Percentiles rank a stretch among this genome's conserved stretches.
Evolutionary conservation across 2,113 vertebrate species (phyloP).

Genomic region (Sminthopsis crassicaudata): DNA sequence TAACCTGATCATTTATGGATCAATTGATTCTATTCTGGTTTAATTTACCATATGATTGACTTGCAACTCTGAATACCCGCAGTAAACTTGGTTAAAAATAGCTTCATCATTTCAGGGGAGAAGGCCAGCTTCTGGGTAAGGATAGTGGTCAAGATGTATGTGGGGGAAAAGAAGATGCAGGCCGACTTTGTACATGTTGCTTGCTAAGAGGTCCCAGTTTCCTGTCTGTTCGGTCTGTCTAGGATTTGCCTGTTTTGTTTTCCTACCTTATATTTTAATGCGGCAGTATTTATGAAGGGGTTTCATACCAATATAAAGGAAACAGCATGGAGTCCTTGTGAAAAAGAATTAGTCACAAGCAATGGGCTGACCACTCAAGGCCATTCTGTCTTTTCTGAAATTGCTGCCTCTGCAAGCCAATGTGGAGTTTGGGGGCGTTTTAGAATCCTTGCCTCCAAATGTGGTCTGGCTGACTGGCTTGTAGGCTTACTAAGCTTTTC

Average conservation of each 20-base stretch:
- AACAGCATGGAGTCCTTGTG: conserved; percentile 39
- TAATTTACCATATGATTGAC: conserved; percentile 92
- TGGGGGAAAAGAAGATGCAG: conserved; percentile 39
- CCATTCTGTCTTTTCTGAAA: conserved; percentile 59
- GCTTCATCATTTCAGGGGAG: conserved; percentile 85
- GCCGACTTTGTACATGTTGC: conserved; percentile 28
- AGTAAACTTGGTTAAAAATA: conserved; percentile 83
- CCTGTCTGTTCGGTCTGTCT: conserved; percentile 23
- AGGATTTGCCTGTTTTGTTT: neutral
- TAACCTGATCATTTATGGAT: conserved; percentile 91
- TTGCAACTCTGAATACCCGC: conserved; percentile 86
- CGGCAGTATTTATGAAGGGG: conserved; percentile 32
- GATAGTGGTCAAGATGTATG: conserved; percentile 71
- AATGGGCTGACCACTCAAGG: neutral
- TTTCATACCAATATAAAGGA: conserved; percentile 44
- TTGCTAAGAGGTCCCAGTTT: neutral
- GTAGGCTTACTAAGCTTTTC: conserved; percentile 64
- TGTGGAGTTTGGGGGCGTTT: conserved; percentile 24
- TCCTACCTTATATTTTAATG: neutral
- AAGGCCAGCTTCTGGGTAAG: conserved; percentile 79
- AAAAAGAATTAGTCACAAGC: neutral
- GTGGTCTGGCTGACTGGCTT: conserved; percentile 52
- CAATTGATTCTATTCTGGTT: conserved; percentile 90
- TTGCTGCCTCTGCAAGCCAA: conserved; percentile 54
- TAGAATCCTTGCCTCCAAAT: conserved; percentile 47